Conservation (phyloP, 2,113 vertebrate species). For the Protobothrops flavoviridis region DNA sequence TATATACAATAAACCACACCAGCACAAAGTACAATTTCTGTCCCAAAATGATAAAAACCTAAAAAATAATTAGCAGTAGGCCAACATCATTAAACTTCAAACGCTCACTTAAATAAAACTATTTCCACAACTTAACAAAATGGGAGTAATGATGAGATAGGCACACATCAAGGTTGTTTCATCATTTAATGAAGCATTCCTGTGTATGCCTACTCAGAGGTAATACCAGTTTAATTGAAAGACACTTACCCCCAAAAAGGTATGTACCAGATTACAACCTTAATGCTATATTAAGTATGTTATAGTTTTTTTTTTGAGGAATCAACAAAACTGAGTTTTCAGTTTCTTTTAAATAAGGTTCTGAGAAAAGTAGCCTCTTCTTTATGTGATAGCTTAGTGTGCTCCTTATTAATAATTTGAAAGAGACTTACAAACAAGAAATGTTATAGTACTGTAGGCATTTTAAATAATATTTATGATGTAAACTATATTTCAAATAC, state of each 20-base stretch:
- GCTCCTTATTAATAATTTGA: conserved; percentile 7
- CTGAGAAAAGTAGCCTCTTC: background rate
- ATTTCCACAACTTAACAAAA: background rate
- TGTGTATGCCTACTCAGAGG: background rate
- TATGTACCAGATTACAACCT: background rate
- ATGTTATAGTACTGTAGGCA: background rate
- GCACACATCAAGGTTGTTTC: background rate
- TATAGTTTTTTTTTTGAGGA: background rate
- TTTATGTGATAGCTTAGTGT: background rate
- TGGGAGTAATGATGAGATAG: background rate
- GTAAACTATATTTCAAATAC: background rate
- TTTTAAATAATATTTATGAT: background rate
- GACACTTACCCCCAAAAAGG: background rate
- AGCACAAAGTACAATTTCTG: background rate
- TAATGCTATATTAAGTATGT: background rate
- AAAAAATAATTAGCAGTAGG: background rate
- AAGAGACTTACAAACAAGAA: background rate
- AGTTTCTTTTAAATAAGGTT: background rate
- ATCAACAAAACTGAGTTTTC: background rate
- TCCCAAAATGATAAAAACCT: background rate
- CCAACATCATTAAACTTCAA: background rate
- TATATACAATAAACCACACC: background rate
- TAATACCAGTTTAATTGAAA: background rate
- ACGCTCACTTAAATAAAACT: background rate
- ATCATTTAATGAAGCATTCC: background rate